Base-by-base conservation (phyloP, 2,888 invertebrate species). In the Caenorhabditis imperialis region DNA sequence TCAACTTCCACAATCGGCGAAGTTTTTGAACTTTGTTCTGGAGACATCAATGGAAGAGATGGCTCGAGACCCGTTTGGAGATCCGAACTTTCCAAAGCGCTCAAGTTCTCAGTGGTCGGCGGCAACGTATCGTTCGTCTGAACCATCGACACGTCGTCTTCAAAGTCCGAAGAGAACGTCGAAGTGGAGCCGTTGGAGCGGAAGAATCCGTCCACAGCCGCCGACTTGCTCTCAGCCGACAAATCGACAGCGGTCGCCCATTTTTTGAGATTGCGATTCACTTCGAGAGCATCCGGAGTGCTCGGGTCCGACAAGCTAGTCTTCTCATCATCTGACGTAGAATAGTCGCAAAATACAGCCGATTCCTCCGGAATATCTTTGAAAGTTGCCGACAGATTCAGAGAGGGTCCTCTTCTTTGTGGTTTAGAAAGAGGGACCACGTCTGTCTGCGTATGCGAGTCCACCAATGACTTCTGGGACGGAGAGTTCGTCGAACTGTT, bases 301-400 rank as follows among this genome's bases (percentile, higher is more conserved):
- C 54, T 48, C 4, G 71, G 61, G 18, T 57, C 45, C 3, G 71
- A 57, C 23, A 48, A 37, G 16, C 48, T 45, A 8, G 33, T 12
- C 18, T 57, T 71, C 16, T 71, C 71, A 18, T 71, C 71, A 42
- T 71, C 71, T 1, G 71, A 62, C 14, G 71, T 71, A 2, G 71
- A 62, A 27, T 57, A 70, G 22, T 54, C 55, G 27, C 57, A 61
- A 30, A 62, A 55, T 6, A 57, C 71, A 12, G 50, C 61, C 1
- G 54, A 48, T 35, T 62, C 62, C 23, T 71, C 71, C 10, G 69
- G 69, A 48, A 69, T 60, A 22, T 44, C 58, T 1, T 44, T 8
- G 40, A 57, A 51, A 14, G 40, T 30, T 16, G 47, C 16, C 2
- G 35, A 20, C 1, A 55, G 35, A 25, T 45, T 57, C 27, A 51